Conservation (phyloP, 2,888 invertebrate genomes). For the Tinea semifulvella region DNA sequence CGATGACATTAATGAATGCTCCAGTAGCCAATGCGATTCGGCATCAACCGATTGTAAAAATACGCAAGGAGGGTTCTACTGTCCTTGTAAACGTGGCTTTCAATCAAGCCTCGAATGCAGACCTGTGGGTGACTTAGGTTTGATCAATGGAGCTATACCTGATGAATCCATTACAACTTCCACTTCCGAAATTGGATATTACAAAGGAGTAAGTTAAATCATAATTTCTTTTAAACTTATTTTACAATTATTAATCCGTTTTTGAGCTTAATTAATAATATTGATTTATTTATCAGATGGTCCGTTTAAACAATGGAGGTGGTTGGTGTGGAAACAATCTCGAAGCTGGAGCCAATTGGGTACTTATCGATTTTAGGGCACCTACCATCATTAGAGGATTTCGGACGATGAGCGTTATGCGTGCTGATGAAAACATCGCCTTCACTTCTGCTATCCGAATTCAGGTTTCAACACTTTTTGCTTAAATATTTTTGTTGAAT, state of each 20-base stretch:
- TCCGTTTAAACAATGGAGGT: constrained; percentile 81
- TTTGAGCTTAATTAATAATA: not conserved
- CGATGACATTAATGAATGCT: constrained; percentile 92
- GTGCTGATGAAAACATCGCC: constrained; percentile 83
- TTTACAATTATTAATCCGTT: not conserved
- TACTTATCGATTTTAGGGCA: constrained; percentile 85
- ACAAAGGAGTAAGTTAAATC: constrained; percentile 72
- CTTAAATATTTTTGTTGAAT: not conserved
- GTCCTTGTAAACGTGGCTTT: constrained; percentile 87
- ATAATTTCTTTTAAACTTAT: not conserved
- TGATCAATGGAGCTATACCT: constrained; percentile 88
- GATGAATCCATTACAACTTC: constrained; percentile 90
- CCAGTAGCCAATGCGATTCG: constrained; percentile 87
- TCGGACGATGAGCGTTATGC: constrained; percentile 87
- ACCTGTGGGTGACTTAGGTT: constrained; percentile 88
- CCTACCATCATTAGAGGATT: constrained; percentile 91
- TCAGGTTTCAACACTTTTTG: constrained; percentile 27
- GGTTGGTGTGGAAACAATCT: constrained; percentile 92
- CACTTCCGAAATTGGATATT: constrained; percentile 81
- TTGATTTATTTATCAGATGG: constrained; percentile 64
- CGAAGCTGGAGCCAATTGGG: constrained; percentile 90
- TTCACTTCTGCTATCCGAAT: constrained; percentile 91
- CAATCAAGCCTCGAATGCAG: constrained; percentile 87
- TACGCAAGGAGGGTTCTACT: constrained; percentile 87
- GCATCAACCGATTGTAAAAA: constrained; percentile 92